Conservation (phyloP, 1,140 invertebrate genomes). For the Bombus confusus region DNA sequence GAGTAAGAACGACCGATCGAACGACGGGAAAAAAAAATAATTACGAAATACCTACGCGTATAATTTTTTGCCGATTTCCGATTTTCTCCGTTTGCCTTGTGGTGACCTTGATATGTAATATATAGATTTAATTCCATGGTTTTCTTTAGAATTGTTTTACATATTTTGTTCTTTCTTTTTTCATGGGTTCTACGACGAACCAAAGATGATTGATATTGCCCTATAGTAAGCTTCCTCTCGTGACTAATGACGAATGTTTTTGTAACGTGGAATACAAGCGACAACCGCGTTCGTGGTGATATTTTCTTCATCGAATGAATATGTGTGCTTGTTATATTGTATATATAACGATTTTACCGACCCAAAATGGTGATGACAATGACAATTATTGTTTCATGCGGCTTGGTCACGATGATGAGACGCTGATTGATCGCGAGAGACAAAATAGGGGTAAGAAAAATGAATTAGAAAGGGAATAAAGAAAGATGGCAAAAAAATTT, state of each 20-base stretch:
- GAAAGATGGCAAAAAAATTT: background rate
- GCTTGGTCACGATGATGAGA: constrained; percentile 51
- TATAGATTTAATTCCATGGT: background rate
- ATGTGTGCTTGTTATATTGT: constrained; percentile 66
- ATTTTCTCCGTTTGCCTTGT: background rate
- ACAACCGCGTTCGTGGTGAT: constrained; percentile 55
- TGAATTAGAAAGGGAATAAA: background rate
- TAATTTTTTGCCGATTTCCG: background rate
- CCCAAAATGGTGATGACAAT: constrained; percentile 58
- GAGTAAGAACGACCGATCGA: constrained; percentile 11
- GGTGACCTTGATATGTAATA: background rate
- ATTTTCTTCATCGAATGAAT: constrained; percentile 66
- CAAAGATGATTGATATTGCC: background rate
- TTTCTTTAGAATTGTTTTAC: background rate
- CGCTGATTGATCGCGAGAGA: constrained; percentile 34
- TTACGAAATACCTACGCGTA: background rate
- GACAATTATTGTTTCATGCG: constrained; percentile 52
- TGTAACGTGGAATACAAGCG: constrained; percentile 41
- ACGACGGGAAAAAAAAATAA: background rate
- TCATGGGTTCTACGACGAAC: background rate
- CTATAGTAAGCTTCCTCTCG: background rate
- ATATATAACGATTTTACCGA: constrained; percentile 37
- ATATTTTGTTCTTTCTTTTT: background rate
- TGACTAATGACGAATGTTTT: constrained; percentile 67
- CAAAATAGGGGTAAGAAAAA: constrained; percentile 21